Base-by-base conservation (phyloP, 2,113 vertebrate species). In the Pholis gunnellus region DNA sequence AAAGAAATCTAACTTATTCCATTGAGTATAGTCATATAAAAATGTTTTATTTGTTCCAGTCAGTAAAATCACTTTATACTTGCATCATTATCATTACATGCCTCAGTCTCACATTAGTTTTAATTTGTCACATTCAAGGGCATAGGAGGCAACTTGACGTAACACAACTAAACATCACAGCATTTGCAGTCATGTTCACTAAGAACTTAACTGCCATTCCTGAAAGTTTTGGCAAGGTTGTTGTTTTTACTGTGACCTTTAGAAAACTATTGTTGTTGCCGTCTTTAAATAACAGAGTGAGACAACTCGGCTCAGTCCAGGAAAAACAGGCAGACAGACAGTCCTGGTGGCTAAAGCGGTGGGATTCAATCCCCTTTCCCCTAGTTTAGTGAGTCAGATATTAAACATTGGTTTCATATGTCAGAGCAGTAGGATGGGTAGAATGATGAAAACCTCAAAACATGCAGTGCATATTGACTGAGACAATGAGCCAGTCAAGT, bases 331-430 rank as follows among this genome's bases (percentile, higher is more conserved):
- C 42, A 38, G 63, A 3, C 9, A 60, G 9, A 36, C n/a, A 15
- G 17, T 77, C 31, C 17, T 48, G 20, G 36, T 14, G 22, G 20
- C 67, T 73, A 22, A 68, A 75, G 36, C 31, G 13, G 61, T 36
- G 1, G 5, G 40, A 65, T 73, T 78, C n/a, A 74, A 4, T 78
- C 73, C 56, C 14, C 77, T 54, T 36, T 22, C 15, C 29, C 18
- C 44, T 83, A 67, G 73, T 48, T 31, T 18, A 1, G 22, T 75
- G 59, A 75, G 65, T 75, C 60, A 82, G 63, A 67, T 56, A 59
- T 72, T 50, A 27, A 75, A 34, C 42, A 68, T 31, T 46, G 25
- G 57, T 31, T 46, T 68, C 25, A 72, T 42, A 9, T 68, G 54
- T 9, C 36, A 72, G 31, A 50, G 46, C 52, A 48, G 61, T 38